A percentile compares a stretch with the other conserved stretches of the same genome.
These are phyloP conservation scores for Tanypteryx hageni DNA, from an alignment of 2,888 invertebrate genomes.

Conservation along the genomic window DNA sequence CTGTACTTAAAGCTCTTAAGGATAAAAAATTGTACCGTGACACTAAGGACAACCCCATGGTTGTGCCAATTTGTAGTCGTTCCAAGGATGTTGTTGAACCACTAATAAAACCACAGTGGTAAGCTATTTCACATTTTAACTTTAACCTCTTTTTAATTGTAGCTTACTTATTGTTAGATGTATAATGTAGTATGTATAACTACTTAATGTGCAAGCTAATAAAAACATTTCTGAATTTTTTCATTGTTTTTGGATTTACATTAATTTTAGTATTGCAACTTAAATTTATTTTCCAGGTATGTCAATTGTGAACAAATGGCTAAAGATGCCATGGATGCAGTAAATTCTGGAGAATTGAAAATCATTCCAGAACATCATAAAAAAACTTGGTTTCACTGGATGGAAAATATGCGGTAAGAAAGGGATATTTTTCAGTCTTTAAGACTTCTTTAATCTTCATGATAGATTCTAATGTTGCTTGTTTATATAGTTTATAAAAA, in stretches of 20 bases:
- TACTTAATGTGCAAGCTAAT: too few species aligned
- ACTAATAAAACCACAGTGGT: conserved; percentile 98
- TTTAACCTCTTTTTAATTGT: too few species aligned
- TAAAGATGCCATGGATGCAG: conserved; percentile 87
- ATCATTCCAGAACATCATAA: conserved; percentile 94
- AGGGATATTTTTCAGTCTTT: background rate
- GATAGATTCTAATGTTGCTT: background rate
- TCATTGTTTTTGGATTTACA: too few species aligned
- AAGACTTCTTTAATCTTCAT: background rate
- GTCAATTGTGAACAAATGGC: conserved; percentile 95
- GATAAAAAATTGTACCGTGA: conserved; percentile 85
- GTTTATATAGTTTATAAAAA: background rate
- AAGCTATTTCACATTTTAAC: conserved; percentile 66
- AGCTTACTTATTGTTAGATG: too few species aligned
- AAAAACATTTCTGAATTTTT: too few species aligned
- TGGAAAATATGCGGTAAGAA: conserved; percentile 88
- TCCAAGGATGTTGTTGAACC: conserved; percentile 99
- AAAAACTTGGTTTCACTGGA: conserved; percentile 97
- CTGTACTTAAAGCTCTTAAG: conserved; percentile 86
- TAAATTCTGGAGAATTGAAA: conserved; percentile 86
- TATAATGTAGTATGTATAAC: too few species aligned
- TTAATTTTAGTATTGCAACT: too few species aligned
- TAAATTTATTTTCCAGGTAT: conserved; percentile 78
- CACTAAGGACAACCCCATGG: conserved; percentile 94
- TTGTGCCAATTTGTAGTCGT: conserved; percentile 95